A percentile compares a stretch with the other conserved stretches of the same genome.
Conservation (phyloP, 2,797 vertebrate species). For the Stomatorhinus walkeri region DNA sequence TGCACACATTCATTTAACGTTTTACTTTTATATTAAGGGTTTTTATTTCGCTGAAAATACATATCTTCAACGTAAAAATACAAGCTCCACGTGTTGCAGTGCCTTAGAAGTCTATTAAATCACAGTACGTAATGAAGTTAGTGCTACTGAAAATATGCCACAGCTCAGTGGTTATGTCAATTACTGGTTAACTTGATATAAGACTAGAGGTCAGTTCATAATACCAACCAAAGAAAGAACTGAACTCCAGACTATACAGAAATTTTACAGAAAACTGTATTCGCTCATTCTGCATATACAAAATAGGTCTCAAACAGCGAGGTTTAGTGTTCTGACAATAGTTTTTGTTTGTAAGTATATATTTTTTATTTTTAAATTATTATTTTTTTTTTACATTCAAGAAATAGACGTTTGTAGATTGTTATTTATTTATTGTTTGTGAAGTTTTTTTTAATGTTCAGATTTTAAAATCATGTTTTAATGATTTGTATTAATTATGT, state of each 20-base stretch:
- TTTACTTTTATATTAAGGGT: background rate
- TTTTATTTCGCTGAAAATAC: background rate
- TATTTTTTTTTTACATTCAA: background rate
- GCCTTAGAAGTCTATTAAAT: background rate
- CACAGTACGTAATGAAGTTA: background rate
- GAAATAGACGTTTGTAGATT: background rate
- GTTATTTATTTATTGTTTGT: too few relatives aligned
- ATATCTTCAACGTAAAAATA: background rate
- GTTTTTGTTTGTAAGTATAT: background rate
- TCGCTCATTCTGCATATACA: background rate
- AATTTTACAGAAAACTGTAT: background rate
- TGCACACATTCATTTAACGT: background rate
- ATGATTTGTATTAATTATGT: background rate
- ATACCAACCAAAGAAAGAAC: background rate
- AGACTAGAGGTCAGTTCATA: background rate
- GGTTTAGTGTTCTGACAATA: background rate
- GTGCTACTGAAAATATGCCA: background rate
- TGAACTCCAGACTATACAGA: background rate
- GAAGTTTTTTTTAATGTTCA: background rate
- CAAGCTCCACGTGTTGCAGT: background rate
- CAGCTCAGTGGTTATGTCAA: background rate
- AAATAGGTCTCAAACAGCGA: background rate
- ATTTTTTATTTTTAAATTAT: background rate
- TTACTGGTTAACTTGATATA: background rate
- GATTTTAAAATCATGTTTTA: slow-evolving; percentile 6